A percentile compares a stretch with the other conserved stretches of the same genome.
These are phyloP conservation scores for Parnassius mnemosyne DNA, from an alignment of 2,888 invertebrate genomes.

Conservation along the genomic window DNA sequence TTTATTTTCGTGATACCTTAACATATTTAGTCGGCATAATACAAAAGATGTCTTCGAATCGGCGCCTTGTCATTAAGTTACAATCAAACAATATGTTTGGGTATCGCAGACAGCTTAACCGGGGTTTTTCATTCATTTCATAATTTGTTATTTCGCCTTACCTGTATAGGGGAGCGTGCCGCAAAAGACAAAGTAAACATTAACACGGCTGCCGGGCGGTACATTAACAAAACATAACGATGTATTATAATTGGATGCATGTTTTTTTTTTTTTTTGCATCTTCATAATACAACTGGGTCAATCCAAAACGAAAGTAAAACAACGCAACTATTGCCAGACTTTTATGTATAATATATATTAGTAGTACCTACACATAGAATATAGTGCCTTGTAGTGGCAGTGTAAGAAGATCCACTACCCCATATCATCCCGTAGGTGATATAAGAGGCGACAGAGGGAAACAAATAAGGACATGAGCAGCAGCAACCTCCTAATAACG, in stretches of 20 bases:
- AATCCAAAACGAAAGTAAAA: too few relatives aligned
- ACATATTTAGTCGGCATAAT: slow-evolving; percentile 68
- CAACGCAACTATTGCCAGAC: too few relatives aligned
- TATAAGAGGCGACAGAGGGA: too few relatives aligned
- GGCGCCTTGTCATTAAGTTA: slow-evolving; percentile 79
- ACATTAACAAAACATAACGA: slow-evolving; percentile 45
- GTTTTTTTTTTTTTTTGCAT: slow-evolving; percentile 69
- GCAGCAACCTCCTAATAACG: too few relatives aligned
- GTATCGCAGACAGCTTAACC: slow-evolving; percentile 78
- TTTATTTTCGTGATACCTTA: slow-evolving; percentile 54
- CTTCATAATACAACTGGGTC: slow-evolving; percentile 29
- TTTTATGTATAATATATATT: too few relatives aligned
- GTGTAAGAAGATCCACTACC: too few relatives aligned
- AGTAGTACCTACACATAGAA: too few relatives aligned
- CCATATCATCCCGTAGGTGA: too few relatives aligned
- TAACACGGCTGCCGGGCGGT: slow-evolving; percentile 44
- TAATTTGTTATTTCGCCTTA: slow-evolving; percentile 79
- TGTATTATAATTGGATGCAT: slow-evolving; percentile 73
- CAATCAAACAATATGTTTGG: slow-evolving; percentile 80
- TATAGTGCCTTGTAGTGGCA: too few relatives aligned
- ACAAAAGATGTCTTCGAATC: slow-evolving; percentile 72
- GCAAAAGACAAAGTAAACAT: slow-evolving; percentile 75
- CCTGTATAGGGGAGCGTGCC: slow-evolving; percentile 59
- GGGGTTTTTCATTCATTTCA: slow-evolving; percentile 76
- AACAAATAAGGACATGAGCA: too few relatives aligned